These are phyloP conservation scores for Maniola jurtina DNA, from an alignment of 1,140 invertebrate genomes.

Conservation along the genomic window DNA sequence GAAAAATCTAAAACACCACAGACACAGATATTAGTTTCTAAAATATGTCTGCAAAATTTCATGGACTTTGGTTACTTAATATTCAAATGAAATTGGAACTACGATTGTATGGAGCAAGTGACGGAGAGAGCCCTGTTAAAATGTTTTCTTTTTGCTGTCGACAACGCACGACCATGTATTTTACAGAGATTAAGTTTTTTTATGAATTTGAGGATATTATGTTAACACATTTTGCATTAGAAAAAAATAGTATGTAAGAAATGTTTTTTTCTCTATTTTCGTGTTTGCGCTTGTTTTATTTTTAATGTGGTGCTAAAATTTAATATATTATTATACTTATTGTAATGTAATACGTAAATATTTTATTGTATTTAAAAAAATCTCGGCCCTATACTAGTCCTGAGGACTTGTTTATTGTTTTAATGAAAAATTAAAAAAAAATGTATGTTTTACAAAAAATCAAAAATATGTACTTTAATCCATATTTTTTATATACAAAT, in stretches of 20 bases:
- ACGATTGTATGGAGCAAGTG: no score
- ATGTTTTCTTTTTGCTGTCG: no score
- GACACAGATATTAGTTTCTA: no score
- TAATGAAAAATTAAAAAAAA: not conserved
- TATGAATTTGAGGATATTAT: not conserved
- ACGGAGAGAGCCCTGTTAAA: no score
- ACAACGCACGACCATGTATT: no score
- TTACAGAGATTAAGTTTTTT: no score
- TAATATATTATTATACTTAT: slow-evolving; percentile 17
- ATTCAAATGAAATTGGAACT: no score
- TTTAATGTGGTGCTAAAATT: slow-evolving; percentile 30
- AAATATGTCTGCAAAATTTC: no score
- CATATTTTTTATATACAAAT: not conserved
- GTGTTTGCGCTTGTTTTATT: slow-evolving; percentile 18
- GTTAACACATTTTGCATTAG: slow-evolving; percentile 1
- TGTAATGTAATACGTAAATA: slow-evolving; percentile 12
- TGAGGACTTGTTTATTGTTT: slow-evolving; percentile 3
- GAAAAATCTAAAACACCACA: no score
- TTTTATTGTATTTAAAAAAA: slow-evolving; percentile 1
- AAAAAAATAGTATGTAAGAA: slow-evolving; percentile 7
- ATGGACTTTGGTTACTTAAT: no score
- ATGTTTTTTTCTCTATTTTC: slow-evolving; percentile 9
- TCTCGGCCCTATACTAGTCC: slow-evolving; percentile 2
- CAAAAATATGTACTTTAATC: not conserved
- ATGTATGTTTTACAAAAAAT: not conserved